Base-by-base conservation (phyloP, 2,888 invertebrate species). In the Mesoligia furuncula region DNA sequence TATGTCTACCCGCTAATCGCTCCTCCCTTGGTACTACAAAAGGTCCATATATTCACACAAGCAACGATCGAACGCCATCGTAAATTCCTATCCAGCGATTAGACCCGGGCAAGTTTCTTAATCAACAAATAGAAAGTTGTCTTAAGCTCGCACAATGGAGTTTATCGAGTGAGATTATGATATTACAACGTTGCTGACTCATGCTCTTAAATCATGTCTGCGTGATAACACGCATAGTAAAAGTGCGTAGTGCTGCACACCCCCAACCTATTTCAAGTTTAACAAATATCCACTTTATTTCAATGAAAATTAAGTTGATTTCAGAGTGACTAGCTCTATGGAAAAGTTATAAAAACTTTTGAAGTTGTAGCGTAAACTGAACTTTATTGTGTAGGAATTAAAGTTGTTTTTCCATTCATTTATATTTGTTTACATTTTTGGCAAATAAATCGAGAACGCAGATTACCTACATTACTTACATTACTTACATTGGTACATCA, bases 61-160 rank as follows among this genome's bases (percentile, higher is more conserved):
- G 66, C 69, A 73, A 45, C 54, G 76, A 73, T 71, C 74, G 74
- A 71, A 66, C 39, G 27, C n/a, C 27, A 31, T 57, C 80, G 86
- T 90, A 88, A 90, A 89, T 88, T 86, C 75, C 67, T 72, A 57
- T 31, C 31, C 73, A 88, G 84, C 89, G 85, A 87, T 80, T 85
- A 84, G 77, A 78, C 77, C 81, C 80, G 75, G 76, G 71, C 73
- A 90, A 91, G 84, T 91, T 91, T 88, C 85, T 75, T 88, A 90
- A 91, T 91, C 90, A 89, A 85, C 86, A 89, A 89, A 90, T 88
- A 88, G 87, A 88, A 88, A 87, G 81, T 83, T 85, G 77, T 85
- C 86, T 75, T 83, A 88, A 86, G 81, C 89, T 86, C 36, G 27
- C 68, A 76, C 66, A 73, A 80, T 71, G 57, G 71, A 73, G 65